Evolutionary conservation across 1,140 invertebrate genomes (phyloP).

Genomic region (Mylabris phalerata): DNA sequence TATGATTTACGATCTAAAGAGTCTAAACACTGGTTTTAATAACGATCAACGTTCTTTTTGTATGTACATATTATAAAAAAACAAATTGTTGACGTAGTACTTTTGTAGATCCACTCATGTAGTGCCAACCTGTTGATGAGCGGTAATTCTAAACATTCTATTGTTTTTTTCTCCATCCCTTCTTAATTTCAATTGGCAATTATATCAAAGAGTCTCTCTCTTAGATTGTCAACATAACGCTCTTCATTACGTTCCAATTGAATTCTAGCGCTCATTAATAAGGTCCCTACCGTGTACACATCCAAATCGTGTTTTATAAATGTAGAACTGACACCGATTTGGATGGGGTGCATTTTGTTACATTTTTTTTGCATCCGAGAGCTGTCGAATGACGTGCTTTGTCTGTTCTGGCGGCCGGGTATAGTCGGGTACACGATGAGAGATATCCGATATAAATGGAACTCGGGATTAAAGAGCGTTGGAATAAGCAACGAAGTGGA

Average conservation of each 20-base stretch:
- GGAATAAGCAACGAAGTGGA: conserved; percentile 86
- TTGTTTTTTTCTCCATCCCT: no score
- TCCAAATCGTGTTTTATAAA: neutral
- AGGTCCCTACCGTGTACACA: neutral
- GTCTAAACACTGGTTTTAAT: no score
- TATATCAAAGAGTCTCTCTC: no score
- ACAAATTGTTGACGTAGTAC: neutral
- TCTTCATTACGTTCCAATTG: no score
- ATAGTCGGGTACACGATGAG: conserved; percentile 94
- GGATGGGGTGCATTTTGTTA: neutral
- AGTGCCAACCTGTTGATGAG: conserved; percentile 6
- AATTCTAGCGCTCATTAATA: neutral
- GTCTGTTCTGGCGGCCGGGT: conserved; percentile 50
- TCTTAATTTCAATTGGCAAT: no score
- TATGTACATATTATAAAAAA: no score
- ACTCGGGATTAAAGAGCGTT: conserved; percentile 78
- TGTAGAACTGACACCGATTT: neutral
- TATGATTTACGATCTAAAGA: neutral
- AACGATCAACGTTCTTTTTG: no score
- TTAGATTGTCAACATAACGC: no score
- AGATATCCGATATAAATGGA: conserved; percentile 96
- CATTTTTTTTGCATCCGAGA: conserved; percentile 5
- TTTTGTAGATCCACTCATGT: conserved; percentile 11
- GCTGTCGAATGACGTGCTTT: conserved; percentile 45
- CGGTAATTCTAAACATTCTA: neutral